A percentile compares a stretch with the other conserved stretches of the same genome.
Evolutionary conservation across 2,888 invertebrate species (phyloP).

Genomic region (Phyllotreta cruciferae): DNA sequence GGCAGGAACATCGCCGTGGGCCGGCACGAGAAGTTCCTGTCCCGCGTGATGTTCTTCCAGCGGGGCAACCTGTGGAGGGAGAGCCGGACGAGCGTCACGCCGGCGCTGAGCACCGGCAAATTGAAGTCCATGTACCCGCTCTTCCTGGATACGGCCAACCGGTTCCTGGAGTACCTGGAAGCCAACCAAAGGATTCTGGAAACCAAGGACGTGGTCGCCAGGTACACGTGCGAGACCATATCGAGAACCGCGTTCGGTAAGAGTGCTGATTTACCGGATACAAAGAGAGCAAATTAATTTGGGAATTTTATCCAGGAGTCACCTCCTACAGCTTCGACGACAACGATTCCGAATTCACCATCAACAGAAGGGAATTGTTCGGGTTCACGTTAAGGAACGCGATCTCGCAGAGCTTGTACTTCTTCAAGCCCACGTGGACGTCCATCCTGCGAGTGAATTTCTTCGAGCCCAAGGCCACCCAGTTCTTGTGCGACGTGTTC

Average conservation of each 20-base stretch:
- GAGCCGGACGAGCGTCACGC: not conserved
- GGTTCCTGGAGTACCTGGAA: not conserved
- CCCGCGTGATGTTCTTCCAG: not conserved
- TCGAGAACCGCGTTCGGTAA: not conserved
- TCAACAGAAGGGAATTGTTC: not conserved
- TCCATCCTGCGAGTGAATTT: not conserved
- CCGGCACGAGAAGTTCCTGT: not conserved
- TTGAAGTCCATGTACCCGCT: not conserved
- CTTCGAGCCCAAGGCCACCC: not conserved
- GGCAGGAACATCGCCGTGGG: not conserved
- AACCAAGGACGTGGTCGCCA: not conserved
- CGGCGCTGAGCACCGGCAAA: not conserved
- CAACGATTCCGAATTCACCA: not conserved
- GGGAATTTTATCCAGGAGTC: not conserved
- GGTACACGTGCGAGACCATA: not conserved
- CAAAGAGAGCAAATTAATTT: not conserved
- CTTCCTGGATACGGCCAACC: not conserved
- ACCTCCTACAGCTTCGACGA: not conserved
- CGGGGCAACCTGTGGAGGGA: not conserved
- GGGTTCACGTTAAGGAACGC: not conserved
- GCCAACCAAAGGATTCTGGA: not conserved
- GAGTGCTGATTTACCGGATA: constrained; percentile 2
- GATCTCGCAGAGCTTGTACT: not conserved
- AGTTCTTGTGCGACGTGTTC: not conserved
- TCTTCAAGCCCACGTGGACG: constrained; percentile 6